Evolutionary conservation across 2,888 invertebrate species (phyloP), one percentile per base, ranked within the genome.

Genomic region (Hybos culiciformis): DNA sequence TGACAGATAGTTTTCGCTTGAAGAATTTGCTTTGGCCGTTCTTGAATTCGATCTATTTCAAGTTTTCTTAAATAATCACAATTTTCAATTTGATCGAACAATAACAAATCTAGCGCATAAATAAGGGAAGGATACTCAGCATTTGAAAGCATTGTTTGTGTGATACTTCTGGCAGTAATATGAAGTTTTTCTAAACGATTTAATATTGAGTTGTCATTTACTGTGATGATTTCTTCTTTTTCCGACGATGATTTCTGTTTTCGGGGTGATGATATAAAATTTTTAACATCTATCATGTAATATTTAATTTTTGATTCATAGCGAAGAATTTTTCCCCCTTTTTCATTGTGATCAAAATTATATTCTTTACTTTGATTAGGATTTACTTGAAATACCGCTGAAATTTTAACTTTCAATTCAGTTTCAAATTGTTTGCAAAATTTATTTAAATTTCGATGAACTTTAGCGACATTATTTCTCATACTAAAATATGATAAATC

Each of bases 401-500:
- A 56, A n/a, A 67, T 63, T 51, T 62, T 63, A 23, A 57, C 54
- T 41, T 58, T 63, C 26, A 72, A 48, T 44, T 61, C 56, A 48
- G 75, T 78, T 69, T 86, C 83, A 66, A 82, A 96, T 56, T 90
- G 83, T 56, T 83, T 84, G 23, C 88, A 78, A 57, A 83, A 81
- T 61, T 91, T 92, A 59, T 86, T 84, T 9, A 96, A 68, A 17
- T 80, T 84, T 48, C 83, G 79, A 59, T 94, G 93, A 0, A 88
- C 83, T 57, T 87, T 90, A 32, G 84, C 81, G 1, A 92, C 80
- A 1, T 90, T 83, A 51, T 85, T 83, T 53, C 86, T 90, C 42
- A 97, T 80, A 24, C 92, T 82, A 79, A 90, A 94, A 61, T 93
- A 92, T 56, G 85, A 96, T 12, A 90, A 76, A 57, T 98, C 96